Percentiles rank a stretch among this genome's conserved stretches.
Conservation (phyloP, 2,113 vertebrate genomes). For the Leptobrachium ailaonicum region DNA sequence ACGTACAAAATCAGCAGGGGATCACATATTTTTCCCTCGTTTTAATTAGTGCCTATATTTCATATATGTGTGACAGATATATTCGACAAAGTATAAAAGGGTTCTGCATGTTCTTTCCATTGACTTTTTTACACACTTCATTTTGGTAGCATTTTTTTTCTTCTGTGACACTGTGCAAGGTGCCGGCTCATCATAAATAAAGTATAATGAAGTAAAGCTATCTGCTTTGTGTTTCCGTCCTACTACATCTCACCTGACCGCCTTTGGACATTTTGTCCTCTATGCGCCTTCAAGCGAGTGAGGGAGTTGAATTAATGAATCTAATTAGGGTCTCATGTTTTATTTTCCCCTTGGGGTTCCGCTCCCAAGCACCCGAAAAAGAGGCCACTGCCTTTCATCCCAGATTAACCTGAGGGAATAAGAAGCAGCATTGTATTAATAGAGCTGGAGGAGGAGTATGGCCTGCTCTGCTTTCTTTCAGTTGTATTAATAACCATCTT, state of each 20-base stretch:
- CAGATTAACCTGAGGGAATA: slow-evolving; percentile 15
- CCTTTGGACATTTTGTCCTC: slow-evolving; percentile 6
- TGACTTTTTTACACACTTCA: too few species aligned
- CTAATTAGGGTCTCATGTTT: slow-evolving; percentile 17
- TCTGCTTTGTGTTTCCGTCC: not conserved
- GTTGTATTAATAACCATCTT: slow-evolving; percentile 20
- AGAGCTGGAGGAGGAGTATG: not conserved
- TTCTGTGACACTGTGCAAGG: too few species aligned
- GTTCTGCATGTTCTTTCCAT: too few species aligned
- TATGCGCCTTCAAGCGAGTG: not conserved
- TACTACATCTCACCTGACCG: not conserved
- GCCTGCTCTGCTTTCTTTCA: not conserved
- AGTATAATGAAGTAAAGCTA: not conserved
- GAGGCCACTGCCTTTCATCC: slow-evolving; percentile 22
- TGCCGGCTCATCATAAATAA: too few species aligned
- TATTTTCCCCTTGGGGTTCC: not conserved
- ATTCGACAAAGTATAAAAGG: too few species aligned
- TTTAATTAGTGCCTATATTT: too few species aligned
- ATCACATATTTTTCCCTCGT: too few species aligned
- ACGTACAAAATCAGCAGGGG: too few species aligned
- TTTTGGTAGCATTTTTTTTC: too few species aligned
- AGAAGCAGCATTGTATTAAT: slow-evolving; percentile 16
- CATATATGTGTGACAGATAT: too few species aligned
- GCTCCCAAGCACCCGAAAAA: slow-evolving; percentile 1
- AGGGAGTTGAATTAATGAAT: slow-evolving; percentile 33